phyloP scores from a whole-genome alignment of 2,113 vertebrate genomes.

The Lamprologus ornatipinnis region DNA sequence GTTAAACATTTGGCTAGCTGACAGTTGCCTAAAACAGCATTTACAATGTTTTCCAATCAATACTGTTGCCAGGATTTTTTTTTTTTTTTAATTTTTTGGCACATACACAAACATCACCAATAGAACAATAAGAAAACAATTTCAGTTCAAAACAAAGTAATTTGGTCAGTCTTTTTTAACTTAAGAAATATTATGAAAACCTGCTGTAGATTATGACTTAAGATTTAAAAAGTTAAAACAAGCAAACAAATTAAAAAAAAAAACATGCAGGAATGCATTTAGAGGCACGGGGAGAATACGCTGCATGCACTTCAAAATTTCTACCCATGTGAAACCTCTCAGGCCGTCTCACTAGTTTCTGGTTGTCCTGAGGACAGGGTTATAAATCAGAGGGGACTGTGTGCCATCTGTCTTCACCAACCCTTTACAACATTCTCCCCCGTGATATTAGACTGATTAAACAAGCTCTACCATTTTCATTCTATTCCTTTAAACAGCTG shows the following conservation, averaged over 20 bases:
- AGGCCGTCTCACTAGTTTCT: not conserved
- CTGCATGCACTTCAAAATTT: not conserved
- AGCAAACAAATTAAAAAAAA: not conserved
- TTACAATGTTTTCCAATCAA: not conserved
- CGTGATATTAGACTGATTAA: not conserved
- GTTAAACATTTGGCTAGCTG: not conserved
- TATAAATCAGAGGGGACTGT: constrained; percentile 11
- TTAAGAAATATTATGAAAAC: not conserved
- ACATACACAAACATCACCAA: not conserved
- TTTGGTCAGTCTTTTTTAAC: not conserved
- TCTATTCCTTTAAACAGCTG: not conserved
- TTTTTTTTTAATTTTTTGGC: not conserved
- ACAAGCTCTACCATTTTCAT: not conserved
- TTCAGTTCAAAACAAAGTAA: not conserved
- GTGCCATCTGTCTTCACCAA: constrained; percentile 22
- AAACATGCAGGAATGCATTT: not conserved
- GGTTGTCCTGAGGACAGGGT: constrained; percentile 12
- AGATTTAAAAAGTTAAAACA: not conserved
- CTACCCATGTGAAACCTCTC: not conserved
- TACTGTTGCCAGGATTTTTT: not conserved
- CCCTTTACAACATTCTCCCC: not conserved
- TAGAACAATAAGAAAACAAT: not conserved
- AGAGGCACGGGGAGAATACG: not conserved
- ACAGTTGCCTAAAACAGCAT: not conserved
- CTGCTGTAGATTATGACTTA: not conserved